Evolutionary conservation across 2,888 invertebrate species (phyloP), one percentile per base, ranked within the genome.

Genomic region (Eremobia ochroleuca): DNA sequence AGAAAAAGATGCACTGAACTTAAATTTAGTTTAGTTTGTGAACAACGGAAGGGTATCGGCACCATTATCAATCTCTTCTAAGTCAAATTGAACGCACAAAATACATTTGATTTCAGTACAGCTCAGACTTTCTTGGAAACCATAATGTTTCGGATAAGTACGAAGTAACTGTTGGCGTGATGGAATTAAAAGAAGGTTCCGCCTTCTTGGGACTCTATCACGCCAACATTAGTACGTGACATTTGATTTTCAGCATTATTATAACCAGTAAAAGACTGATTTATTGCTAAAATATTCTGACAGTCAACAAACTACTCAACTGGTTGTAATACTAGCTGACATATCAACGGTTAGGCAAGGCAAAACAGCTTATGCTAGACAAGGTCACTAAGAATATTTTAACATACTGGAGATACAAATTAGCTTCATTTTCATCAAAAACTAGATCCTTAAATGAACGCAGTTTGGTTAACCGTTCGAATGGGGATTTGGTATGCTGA

Each of bases 71-170:
- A n/a, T n/a, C n/a, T n/a, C n/a, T n/a, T n/a, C n/a, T n/a, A n/a
- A n/a, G n/a, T n/a, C n/a, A n/a, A n/a, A n/a, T n/a, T n/a, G n/a
- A n/a, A n/a, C n/a, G n/a, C n/a, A n/a, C n/a, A n/a, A 40, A 80
- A 34, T 59, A 65, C 25, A 77, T 82, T 64, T 28, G 18, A 58
- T 59, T 80, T 70, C 11, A 28, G 18, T 49, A 49, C 37, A 64
- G 40, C 34, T 40, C 18, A 25, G 66, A 61, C 40, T 66, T 77
- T 77, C 77, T 34, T 37, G 25, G 65, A 82, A 82, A 18, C 21
- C 37, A 77, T n/a, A 82, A 80, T 61, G 82, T 31, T 76, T 82
- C 34, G 31, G 64, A 55, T 67, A 68, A 43, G 34, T 49, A 43
- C 61, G 34, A 37, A 49, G 43, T 40, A 49, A 49, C 49, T 52